Base-by-base conservation (phyloP, 2,888 invertebrate genomes). In the Orchesellides sinensis region DNA sequence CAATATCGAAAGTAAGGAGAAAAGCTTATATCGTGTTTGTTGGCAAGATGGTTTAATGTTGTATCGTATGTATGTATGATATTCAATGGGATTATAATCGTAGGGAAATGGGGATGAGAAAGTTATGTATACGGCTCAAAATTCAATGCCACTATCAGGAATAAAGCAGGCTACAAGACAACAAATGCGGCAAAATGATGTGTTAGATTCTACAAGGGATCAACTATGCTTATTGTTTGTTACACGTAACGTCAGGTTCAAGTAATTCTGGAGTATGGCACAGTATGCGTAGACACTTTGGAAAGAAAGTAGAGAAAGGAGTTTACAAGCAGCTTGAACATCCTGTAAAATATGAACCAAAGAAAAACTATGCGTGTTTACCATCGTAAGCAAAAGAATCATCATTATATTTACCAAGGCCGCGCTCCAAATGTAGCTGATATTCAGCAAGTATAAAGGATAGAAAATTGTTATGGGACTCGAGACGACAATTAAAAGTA, bases 401-500 rank as follows among this genome's bases (percentile, higher is more conserved):
- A n/a, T n/a, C n/a, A n/a, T n/a, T n/a, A n/a, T n/a, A n/a, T n/a
- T n/a, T n/a, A n/a, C n/a, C n/a, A n/a, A n/a, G n/a, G n/a, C n/a
- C n/a, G n/a, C n/a, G n/a, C n/a, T n/a, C 49, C 49, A 8, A 49
- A 10, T 49, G n/a, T 12, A 35, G 6, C 35, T 35, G 8, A 35
- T 12, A 8, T 12, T 8, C 49, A 10, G 6, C n/a, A 49, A 49
- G 49, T 5, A n/a, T 49, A 17, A 49, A 17, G 4, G n/a, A 49
- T 5, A 8, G n/a, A 10, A 49, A 49, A 49, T 14, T 25, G 12
- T 40, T 35, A 63, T 63, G 21, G 19, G 63, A 59, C 78, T 78
- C 69, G 69, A 69, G 78, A 78, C 70, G 78, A 52, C 78, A 78
- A 78, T 78, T 78, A 78, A 69, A 77, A 49, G 29, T 23, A 63